Percentiles rank a stretch among this genome's conserved stretches.
Evolutionary conservation across 1,140 invertebrate genomes (phyloP).

Genomic region (Holotrichia oblita): DNA sequence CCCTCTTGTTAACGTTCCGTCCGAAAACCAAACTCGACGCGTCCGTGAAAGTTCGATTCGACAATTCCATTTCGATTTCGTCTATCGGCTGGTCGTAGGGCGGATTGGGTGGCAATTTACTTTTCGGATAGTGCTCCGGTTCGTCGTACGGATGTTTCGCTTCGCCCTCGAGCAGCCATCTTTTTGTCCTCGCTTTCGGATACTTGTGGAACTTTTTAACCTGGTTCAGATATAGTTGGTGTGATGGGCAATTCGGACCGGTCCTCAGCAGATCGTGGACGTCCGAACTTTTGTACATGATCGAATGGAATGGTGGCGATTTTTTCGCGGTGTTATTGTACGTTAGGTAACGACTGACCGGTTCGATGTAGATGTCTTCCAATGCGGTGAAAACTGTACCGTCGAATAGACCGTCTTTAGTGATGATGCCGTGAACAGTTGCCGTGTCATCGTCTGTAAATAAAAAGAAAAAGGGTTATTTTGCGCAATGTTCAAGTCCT

Average conservation of each 20-base stretch:
- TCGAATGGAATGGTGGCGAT: conserved; percentile 73
- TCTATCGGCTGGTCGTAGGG: conserved; percentile 52
- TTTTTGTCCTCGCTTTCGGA: conserved; percentile 44
- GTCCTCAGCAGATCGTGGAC: conserved; percentile 70
- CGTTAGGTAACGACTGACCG: conserved; percentile 75
- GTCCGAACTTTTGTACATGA: conserved; percentile 85
- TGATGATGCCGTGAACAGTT: conserved; percentile 86
- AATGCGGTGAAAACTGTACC: conserved; percentile 80
- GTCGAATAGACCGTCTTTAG: conserved; percentile 87
- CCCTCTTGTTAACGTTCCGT: conserved; percentile 74
- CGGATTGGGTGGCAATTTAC: conserved; percentile 50
- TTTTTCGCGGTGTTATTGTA: conserved; percentile 63
- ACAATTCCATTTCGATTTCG: conserved; percentile 57
- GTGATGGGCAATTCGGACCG: conserved; percentile 64
- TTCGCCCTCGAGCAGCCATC: conserved; percentile 63
- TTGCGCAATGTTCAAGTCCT: too few species aligned
- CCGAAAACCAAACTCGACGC: conserved; percentile 59
- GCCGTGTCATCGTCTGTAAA: conserved; percentile 84
- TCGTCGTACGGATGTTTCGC: conserved; percentile 56
- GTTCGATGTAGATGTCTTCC: conserved; percentile 89
- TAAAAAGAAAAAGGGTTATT: conserved; percentile 49
- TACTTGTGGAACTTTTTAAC: conserved; percentile 39
- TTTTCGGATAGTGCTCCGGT: conserved; percentile 47
- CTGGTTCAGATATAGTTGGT: conserved; percentile 66
- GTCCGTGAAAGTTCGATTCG: conserved; percentile 53